Conservation (phyloP, 1,140 invertebrate species). For the Ericerus pela region DNA sequence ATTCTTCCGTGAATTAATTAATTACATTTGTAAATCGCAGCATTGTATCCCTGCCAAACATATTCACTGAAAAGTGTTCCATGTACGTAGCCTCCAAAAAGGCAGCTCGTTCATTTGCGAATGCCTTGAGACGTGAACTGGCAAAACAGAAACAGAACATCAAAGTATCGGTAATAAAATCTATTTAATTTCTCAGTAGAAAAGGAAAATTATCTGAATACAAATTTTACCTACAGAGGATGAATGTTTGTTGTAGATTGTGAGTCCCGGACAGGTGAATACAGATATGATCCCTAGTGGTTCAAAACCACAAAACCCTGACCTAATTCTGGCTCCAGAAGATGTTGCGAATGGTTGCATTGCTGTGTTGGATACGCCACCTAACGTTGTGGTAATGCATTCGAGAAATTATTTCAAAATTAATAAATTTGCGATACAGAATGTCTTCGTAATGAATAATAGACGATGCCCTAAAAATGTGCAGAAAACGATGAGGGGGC, state of each 20-base stretch:
- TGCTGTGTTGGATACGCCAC: background rate
- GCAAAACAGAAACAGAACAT: constrained; percentile 37
- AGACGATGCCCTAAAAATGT: no score
- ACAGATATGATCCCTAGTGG: background rate
- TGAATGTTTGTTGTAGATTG: background rate
- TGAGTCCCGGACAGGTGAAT: background rate
- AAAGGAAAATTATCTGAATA: background rate
- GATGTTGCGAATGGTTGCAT: background rate
- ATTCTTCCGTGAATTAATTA: no score
- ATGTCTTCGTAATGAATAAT: no score
- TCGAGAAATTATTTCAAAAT: no score
- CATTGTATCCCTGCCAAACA: background rate
- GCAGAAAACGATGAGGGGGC: no score
- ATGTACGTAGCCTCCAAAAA: constrained; percentile 44
- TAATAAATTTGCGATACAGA: no score
- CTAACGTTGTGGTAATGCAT: background rate
- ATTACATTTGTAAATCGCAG: no score
- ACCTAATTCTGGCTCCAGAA: background rate
- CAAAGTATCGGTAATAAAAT: constrained; percentile 35
- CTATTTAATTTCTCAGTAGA: background rate
- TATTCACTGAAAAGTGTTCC: background rate
- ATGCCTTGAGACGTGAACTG: constrained; percentile 42
- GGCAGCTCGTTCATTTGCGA: constrained; percentile 39
- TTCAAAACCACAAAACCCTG: background rate
- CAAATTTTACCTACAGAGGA: background rate